phyloP scores from a whole-genome alignment of 35 echinoderm and acorn worm genomes.

The Diadema setosum region DNA sequence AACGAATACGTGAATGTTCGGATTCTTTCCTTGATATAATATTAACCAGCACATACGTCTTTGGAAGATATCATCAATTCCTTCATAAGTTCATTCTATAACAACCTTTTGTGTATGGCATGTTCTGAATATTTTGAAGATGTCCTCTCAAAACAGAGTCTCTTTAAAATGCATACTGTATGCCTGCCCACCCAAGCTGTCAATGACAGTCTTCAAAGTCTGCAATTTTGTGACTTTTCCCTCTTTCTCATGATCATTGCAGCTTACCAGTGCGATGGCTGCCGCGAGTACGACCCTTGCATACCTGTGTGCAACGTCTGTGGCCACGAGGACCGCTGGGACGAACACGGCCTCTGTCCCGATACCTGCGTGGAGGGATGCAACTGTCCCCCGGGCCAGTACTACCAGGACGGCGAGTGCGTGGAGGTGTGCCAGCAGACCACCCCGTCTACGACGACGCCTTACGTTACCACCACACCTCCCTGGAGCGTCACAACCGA shows the following conservation, averaged over 20 bases:
- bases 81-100: no score
- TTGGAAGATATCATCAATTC: no score
- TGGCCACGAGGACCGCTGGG: not conserved
- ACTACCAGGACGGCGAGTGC: conserved; percentile 65
- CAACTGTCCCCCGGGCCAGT: conserved; percentile 43
- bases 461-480: not conserved
- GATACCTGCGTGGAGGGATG: conserved; percentile 93
- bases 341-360: conserved; percentile 35
- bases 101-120: no score
- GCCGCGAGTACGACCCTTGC: conserved; percentile 69
- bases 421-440: conserved; percentile 29
- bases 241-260: not conserved
- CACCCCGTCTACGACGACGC: not conserved
- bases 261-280: conserved; percentile 88
- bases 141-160: no score
- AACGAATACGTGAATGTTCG: no score
- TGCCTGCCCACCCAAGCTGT: no score
- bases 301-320: conserved; percentile 65
- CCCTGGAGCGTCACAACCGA: not conserved
- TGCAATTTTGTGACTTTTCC: not conserved
- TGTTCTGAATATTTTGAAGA: no score
- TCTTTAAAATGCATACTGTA: no score
- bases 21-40: no score
- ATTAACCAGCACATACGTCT: no score
- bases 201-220: no score